Evolutionary conservation across 92 coral and sea anemone species (phyloP), one percentile per base, ranked within the genome.

Genomic region (Epizoanthus rinbou): DNA sequence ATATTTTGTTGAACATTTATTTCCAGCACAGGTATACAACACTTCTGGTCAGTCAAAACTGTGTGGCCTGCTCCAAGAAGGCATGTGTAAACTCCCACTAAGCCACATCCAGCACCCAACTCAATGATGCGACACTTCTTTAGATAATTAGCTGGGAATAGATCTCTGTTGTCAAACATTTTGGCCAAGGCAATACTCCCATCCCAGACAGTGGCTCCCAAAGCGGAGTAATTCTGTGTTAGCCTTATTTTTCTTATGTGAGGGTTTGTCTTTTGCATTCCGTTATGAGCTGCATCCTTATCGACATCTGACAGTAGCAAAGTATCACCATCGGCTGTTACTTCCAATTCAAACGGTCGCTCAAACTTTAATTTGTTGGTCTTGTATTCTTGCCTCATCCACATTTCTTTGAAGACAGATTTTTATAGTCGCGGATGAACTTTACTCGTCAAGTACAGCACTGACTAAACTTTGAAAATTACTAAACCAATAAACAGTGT

Each of bases 161-260:
- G 43, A 4, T 37, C 70, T 75, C 76, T 86, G 79, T 86, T 93
- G 84, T 95, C 98, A 88, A 95, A 91, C 93, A 91, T 95, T 86
- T 95, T 95, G 5, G 98, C 98, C 25, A 95, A 93, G 10, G 91
- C 95, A 14, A 95, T 91, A 79, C 98, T 95, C 8, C 98, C 98
- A 76, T 95, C 98, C 98, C 98, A 93, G 14, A 95, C 98, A 3
- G 98, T 95, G n/a, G 94, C 80, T 10, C 98, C 97, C 41, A 95
- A 79, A 8, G 92, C 98, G 13, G 90, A 65, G 70, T 93, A 91
- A 66, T 91, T 95, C 60, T 95, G 98, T 19, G 85, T 87, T 33
- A 95, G 90, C 85, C 75, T 90, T 33, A 92, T 50, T 19, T 58
- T 80, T 37, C 69, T 81, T 19, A 62, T 21, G 63, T 13, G 58